Base-by-base conservation (phyloP, 1,140 invertebrate genomes). In the Odontomachus brunneus region DNA sequence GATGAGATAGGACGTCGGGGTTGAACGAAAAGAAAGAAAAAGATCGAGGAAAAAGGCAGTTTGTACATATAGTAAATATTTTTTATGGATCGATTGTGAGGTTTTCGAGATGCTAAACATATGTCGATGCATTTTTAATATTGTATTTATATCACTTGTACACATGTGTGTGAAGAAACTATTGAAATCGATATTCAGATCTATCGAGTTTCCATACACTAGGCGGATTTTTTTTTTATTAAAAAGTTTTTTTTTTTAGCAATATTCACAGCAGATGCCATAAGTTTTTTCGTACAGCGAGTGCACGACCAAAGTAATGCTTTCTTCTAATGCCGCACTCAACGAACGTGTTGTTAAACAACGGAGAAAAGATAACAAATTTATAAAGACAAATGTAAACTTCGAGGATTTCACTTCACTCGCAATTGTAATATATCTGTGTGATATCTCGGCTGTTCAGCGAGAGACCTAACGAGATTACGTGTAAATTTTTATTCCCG, bases 51-150 rank as follows among this genome's bases (percentile, higher is more conserved):
- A 59, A 48, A 73, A 17, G 76, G 51, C 22, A 80, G 67, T 75
- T 72, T 88, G 87, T 88, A 86, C 60, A 80, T 80, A 88, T 88
- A 73, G 85, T 73, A 76, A 88, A 88, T 88, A 88, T 88, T 88
- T 88, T 88, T 62, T 87, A 88, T 71, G 60, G 53, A 84, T 76
- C 22, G 65, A 82, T 57, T 75, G 73, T 63, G 65, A 71, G 74
- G 51, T 26, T 78, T 73, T 62, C 55, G 62, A 72, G 44, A 44
- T 84, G 71, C 83, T 63, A 87, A 44, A 62, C 51, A 82, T 82
- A 60, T 78, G 12, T 29, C 59, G 72, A 60, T 62, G 49, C 60
- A 82, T 75, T 76, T 82, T 44, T 53, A 63, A 82, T 65, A 65
- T 29, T 78, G 19, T 82, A 75, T 82, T 63, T 76, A 65, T 82